Evolutionary conservation across 2,888 invertebrate species (phyloP), one percentile per base, ranked within the genome.

Genomic region (Fragum sueziense): DNA sequence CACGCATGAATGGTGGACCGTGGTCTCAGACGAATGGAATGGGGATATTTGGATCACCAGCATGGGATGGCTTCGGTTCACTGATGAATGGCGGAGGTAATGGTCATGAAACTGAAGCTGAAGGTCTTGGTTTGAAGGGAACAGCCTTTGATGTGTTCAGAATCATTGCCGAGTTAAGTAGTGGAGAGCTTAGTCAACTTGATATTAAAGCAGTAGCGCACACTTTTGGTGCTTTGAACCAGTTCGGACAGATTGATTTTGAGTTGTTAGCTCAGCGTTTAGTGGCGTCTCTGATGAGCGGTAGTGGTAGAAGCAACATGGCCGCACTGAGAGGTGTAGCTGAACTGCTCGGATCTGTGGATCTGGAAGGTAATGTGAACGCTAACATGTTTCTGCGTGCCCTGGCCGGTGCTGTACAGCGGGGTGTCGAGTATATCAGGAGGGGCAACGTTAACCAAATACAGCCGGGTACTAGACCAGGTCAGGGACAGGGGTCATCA

Each of bases 171-270:
- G 65, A 65, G 27, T 41, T 65, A 11, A 65, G 65, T 25, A 65
- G 31, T 17, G 51, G 54, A 25, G 74, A 70, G 22, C 52, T 70
- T 11, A 37, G 54, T 3, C 41, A 74, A 27, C 70, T 76, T 17
- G 29, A 71, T 29, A 27, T 79, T 6, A 47, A 75, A 54, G 69
- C 74, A 27, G 54, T 79, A 9, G 82, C 82, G 33, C 34, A 70
- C 20, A 34, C 54, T 4, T 22, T 76, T 27, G 82, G 82, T 7
- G 82, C 82, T 17, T 54, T 79, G 17, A 76, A 82, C 65, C 51
- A 9, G 41, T 70, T 59, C 22, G 65, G 65, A 22, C 37, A 25
- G 6, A 61, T 80, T n/a, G 68, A 80, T 62, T 68, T 76, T 27
- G 73, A 80, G 61, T 27, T 74, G 29, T 70, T 80, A 20, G 70